Evolutionary conservation across 2,113 vertebrate species (phyloP).

Genomic region (Raja brachyura): DNA sequence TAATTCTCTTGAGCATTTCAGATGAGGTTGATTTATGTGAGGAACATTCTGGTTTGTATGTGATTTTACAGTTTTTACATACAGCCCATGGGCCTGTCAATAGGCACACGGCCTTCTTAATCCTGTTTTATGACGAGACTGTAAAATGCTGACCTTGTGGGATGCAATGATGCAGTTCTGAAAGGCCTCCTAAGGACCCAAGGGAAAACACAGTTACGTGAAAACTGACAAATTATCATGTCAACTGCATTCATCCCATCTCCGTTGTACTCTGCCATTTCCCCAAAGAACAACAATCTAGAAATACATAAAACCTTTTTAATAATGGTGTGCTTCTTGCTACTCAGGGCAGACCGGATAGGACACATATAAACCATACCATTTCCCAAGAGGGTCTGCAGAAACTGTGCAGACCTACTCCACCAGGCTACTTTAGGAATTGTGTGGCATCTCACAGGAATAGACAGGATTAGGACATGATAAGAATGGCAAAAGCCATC

Average conservation of each 20-base stretch:
- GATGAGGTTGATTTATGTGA: constrained; percentile 21
- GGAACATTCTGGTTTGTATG: constrained; percentile 33
- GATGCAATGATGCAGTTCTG: constrained; percentile 24
- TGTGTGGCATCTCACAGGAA: not conserved
- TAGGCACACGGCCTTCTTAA: constrained; percentile 3
- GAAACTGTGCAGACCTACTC: not conserved
- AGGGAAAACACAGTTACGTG: constrained; percentile 21
- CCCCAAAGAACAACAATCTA: constrained; percentile 27
- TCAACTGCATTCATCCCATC: constrained; percentile 29
- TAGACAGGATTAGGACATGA: not conserved
- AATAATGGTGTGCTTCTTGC: not conserved
- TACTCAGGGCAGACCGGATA: not conserved
- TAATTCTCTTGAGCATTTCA: constrained; percentile 21
- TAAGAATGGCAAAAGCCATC: not conserved
- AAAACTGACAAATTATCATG: constrained; percentile 38
- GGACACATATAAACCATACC: constrained; percentile 16
- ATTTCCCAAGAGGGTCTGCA: not conserved
- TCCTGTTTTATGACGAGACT: constrained; percentile 33
- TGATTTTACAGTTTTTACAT: constrained; percentile 36
- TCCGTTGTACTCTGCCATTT: constrained; percentile 25
- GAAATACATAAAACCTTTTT: constrained; percentile 37
- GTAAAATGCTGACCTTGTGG: constrained; percentile 36
- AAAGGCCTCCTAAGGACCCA: constrained; percentile 18
- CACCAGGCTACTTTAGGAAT: not conserved
- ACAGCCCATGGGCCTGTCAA: constrained; percentile 15